These are phyloP conservation scores for Chlorops oryzae DNA, from an alignment of 1,140 invertebrate genomes.

Conservation along the genomic window DNA sequence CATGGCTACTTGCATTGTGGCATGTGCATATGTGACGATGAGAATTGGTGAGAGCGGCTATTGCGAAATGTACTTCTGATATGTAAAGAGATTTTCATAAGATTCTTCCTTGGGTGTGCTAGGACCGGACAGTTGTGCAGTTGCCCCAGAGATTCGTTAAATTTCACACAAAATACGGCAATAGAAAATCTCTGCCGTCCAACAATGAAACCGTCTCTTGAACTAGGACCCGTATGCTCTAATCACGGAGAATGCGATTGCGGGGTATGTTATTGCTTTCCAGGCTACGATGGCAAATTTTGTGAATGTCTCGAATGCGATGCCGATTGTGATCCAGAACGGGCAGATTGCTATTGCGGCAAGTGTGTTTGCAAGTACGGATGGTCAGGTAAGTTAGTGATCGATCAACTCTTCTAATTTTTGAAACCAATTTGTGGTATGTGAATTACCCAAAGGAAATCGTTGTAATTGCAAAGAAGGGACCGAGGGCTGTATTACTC, in stretches of 20 bases:
- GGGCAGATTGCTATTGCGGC: conserved; percentile 69
- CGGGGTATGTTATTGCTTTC: conserved; percentile 50
- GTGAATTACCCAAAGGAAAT: no score
- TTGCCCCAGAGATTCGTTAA: conserved; percentile 46
- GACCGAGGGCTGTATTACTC: conserved; percentile 27
- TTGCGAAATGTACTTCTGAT: no score
- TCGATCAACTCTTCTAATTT: no score
- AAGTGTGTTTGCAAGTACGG: conserved; percentile 65
- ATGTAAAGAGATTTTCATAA: no score
- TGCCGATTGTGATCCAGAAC: conserved; percentile 49
- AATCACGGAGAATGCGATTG: conserved; percentile 52
- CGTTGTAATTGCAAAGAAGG: conserved; percentile 33
- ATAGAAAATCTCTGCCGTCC: conserved; percentile 47
- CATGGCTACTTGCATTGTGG: conserved; percentile 54
- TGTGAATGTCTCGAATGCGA: conserved; percentile 52
- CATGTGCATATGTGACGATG: conserved; percentile 53
- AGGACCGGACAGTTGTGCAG: conserved; percentile 53
- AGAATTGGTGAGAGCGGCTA: conserved; percentile 57
- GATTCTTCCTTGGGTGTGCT: no score
- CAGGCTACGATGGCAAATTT: conserved; percentile 48
- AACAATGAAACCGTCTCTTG: conserved; percentile 34
- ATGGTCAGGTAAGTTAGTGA: conserved; percentile 61
- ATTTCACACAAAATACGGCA: conserved; percentile 47
- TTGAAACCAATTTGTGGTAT: no score
- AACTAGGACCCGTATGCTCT: conserved; percentile 31